Evolutionary conservation across 2,888 invertebrate species (phyloP).

Genomic region (Glaucopsyche alexis): DNA sequence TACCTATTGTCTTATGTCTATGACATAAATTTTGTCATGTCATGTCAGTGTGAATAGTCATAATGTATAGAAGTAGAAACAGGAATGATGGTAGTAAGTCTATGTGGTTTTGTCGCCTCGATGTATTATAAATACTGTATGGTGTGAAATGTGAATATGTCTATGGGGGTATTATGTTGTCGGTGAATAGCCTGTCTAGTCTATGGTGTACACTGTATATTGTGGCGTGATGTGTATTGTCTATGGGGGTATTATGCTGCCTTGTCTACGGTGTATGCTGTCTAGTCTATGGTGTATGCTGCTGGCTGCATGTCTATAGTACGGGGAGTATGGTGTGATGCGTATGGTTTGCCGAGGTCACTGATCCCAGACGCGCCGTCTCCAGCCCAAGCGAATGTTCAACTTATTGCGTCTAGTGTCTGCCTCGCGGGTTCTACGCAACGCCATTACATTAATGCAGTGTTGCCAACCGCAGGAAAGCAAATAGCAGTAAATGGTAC

Average conservation of each 20-base stretch:
- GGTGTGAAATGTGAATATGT: no score
- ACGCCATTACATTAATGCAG: no score
- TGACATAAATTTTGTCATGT: no score
- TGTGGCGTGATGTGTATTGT: neutral
- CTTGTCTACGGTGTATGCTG: no score
- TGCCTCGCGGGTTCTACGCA: neutral
- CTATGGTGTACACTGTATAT: neutral
- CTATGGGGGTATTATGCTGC: no score
- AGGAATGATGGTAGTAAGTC: neutral
- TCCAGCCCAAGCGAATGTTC: neutral
- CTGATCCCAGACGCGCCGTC: neutral
- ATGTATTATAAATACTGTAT: neutral
- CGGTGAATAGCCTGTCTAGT: neutral
- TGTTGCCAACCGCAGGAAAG: no score
- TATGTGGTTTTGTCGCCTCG: neutral
- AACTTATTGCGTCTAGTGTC: constrained; percentile 1
- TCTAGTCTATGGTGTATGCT: no score
- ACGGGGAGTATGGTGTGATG: neutral
- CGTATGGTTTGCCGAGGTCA: constrained; percentile 8
- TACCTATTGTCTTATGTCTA: no score
- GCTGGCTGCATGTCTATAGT: no score
- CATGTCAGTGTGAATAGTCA: neutral
- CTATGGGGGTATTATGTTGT: neutral
- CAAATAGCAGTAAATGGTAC: no score
- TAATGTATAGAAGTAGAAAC: constrained; percentile 1